Conservation (phyloP, 2,113 vertebrate species). For the Gallinago undulata region DNA sequence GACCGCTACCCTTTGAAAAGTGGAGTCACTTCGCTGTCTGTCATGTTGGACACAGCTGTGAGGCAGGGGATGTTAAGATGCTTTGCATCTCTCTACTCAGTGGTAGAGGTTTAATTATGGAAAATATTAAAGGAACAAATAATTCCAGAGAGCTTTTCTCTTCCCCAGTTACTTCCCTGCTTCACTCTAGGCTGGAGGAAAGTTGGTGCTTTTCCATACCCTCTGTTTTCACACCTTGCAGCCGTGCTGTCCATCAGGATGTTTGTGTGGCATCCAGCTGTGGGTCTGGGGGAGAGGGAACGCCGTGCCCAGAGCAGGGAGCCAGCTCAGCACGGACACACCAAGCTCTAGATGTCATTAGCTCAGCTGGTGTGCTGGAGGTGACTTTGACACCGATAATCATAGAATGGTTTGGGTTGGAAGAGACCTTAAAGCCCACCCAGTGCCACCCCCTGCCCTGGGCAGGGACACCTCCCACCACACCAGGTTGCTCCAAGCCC, state of each 20-base stretch:
- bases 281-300: accelerated
- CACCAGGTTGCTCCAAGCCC: neutral
- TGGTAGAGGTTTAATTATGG: neutral
- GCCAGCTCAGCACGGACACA: neutral
- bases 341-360: neutral
- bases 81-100: neutral
- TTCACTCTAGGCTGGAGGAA: neutral
- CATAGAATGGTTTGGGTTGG: neutral
- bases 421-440: neutral
- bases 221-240: neutral
- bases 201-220: neutral
- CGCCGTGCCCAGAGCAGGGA: neutral
- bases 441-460: neutral
- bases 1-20: neutral
- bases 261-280: neutral
- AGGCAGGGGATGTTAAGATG: neutral
- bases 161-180: neutral
- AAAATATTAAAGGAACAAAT: neutral
- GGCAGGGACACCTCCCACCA: neutral
- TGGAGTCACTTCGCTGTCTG: neutral
- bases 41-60: neutral
- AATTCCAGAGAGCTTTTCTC: neutral
- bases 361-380: neutral
- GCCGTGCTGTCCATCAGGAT: neutral
- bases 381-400: neutral